Base-by-base conservation (phyloP, 2,888 invertebrate species). In the Eristalinus aeneus region DNA sequence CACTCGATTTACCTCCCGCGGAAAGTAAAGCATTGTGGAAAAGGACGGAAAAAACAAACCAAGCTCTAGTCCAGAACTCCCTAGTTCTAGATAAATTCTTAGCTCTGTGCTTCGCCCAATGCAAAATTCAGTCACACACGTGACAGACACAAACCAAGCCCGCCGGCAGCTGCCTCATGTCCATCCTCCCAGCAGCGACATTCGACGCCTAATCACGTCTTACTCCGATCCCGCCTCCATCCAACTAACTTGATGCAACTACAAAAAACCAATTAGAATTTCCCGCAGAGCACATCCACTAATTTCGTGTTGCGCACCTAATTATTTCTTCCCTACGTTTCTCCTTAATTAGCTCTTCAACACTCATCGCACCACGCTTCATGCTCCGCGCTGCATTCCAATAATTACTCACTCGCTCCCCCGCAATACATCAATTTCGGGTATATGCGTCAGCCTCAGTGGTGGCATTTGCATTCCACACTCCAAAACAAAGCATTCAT, bases 391-490 rank as follows among this genome's bases (percentile, higher is more conserved):
- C 60, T 32, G 11, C 11, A 61, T 76, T 76, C 53, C 61, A 61
- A 61, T 76, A 76, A 76, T 61, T 76, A 63, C 53, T 63, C 61
- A 61, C 61, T 63, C 53, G 22, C 22, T 68, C 23, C 23, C 4
- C n/a, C 64, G n/a, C 32, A 39, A 31, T 22, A 46, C 60, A 75
- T 60, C 10, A 39, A 22, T 23, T 54, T 32, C 27, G 8, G 27
- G 4, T n/a, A 5, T 16, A 9, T 56, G 12, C 20, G 1, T 22
- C 22, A 11, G 8, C 3, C 34, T 27, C 32, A n/a, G n/a, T 31
- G 53, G 46, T 60, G 31, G 32, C 60, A 68, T 53, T 61, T 60
- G 60, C 60, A 75, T 67, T 68, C 4, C 67, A n/a, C 39, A 22
- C 65, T 56, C 46, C 58, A 67, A 58, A 39, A 65, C 46, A 36